Percentiles rank a stretch among this genome's conserved stretches.
These are phyloP conservation scores for Halcyon leucocephala DNA, from an alignment of 2,797 vertebrate species.

Conservation along the genomic window DNA sequence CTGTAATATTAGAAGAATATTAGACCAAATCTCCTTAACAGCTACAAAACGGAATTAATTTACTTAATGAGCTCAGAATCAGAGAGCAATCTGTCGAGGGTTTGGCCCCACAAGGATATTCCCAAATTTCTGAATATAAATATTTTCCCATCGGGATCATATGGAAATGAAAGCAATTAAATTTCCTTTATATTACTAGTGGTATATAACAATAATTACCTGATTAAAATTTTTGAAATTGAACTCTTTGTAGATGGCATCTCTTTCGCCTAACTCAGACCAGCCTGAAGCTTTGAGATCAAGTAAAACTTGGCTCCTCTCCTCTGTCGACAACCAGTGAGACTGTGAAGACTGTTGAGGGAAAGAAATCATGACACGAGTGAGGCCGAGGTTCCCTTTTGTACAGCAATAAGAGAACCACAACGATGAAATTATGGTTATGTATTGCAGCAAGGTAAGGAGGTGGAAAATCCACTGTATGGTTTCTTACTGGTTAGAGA, in stretches of 20 bases:
- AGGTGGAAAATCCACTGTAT: background rate
- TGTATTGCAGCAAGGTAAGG: background rate
- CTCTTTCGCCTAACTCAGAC: constrained; percentile 86
- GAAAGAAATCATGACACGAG: background rate
- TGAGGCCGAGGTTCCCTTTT: background rate
- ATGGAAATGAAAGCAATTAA: background rate
- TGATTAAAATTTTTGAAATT: constrained; percentile 95
- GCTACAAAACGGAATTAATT: background rate
- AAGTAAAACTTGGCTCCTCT: constrained; percentile 85
- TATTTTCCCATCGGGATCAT: background rate
- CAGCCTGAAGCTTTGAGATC: constrained; percentile 89
- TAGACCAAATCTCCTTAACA: background rate
- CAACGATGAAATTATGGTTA: background rate
- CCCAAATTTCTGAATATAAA: background rate
- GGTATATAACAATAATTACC: constrained; percentile 74
- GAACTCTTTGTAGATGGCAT: constrained; percentile 95
- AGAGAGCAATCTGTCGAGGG: background rate
- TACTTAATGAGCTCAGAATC: constrained; percentile 9
- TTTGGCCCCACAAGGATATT: background rate
- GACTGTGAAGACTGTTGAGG: constrained; percentile 83
- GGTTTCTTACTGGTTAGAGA: background rate
- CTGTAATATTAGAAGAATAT: background rate
- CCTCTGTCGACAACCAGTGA: constrained; percentile 84
- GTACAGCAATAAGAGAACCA: background rate
- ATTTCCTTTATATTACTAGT: constrained; percentile 18